These are phyloP conservation scores for Argyra leucocephala DNA, from an alignment of 2,888 invertebrate species.

Conservation along the genomic window DNA sequence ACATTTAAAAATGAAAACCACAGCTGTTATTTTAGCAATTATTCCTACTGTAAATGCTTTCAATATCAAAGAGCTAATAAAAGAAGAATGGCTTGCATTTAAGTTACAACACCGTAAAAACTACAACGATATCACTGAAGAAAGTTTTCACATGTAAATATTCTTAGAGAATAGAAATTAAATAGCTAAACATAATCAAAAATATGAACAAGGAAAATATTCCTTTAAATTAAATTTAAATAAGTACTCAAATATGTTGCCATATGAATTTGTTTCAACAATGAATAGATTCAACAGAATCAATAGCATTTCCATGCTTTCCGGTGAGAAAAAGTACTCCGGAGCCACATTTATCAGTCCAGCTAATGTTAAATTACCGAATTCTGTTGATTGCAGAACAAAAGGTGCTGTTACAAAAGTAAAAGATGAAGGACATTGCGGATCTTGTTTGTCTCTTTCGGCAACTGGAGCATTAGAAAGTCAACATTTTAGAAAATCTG, in stretches of 20 bases:
- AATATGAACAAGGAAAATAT: constrained; percentile 55
- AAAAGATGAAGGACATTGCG: constrained; percentile 81
- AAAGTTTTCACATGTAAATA: constrained; percentile 77
- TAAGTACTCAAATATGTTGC: constrained; percentile 79
- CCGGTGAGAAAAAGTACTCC: constrained; percentile 21
- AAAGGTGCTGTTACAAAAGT: constrained; percentile 77
- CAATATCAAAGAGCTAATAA: constrained; percentile 61
- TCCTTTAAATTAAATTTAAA: constrained; percentile 63
- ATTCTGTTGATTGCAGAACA: constrained; percentile 72
- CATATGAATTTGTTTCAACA: constrained; percentile 63
- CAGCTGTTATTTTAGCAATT: constrained; percentile 29
- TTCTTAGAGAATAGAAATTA: constrained; percentile 79
- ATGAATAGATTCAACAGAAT: constrained; percentile 59
- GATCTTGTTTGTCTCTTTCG: constrained; percentile 90
- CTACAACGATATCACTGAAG: constrained; percentile 65
- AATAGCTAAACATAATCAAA: constrained; percentile 75
- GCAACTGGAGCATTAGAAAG: constrained; percentile 86
- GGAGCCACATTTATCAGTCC: constrained; percentile 38
- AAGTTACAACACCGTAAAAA: constrained; percentile 55
- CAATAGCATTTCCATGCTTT: neutral
- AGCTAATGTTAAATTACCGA: constrained; percentile 58
- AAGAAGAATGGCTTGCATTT: constrained; percentile 61
- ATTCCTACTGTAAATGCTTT: constrained; percentile 54
- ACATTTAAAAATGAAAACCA: neutral
- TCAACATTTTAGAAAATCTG: constrained; percentile 73